These are phyloP conservation scores for Engraulis encrasicolus DNA, from an alignment of 2,113 vertebrate genomes.

Conservation along the genomic window DNA sequence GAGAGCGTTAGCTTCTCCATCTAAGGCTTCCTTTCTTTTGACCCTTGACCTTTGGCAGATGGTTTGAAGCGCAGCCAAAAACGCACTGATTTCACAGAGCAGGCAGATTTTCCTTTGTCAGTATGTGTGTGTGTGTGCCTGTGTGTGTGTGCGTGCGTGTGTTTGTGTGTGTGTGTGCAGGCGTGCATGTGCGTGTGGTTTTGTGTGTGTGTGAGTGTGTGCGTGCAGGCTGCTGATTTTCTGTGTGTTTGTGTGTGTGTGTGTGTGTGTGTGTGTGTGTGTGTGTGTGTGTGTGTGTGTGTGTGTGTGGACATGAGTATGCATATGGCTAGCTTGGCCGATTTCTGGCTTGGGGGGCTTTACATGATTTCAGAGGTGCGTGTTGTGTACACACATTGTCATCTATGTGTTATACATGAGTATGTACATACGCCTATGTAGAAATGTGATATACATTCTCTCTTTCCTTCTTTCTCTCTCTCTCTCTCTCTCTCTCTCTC, in stretches of 20 bases:
- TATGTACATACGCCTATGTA: too few relatives aligned
- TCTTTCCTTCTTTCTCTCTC: too few relatives aligned
- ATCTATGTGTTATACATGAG: not conserved
- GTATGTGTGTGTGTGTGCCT: conserved; percentile 42
- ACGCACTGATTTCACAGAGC: conserved; percentile 54
- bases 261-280: not conserved
- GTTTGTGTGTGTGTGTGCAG: not conserved
- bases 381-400: not conserved
- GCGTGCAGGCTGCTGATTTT: too few relatives aligned
- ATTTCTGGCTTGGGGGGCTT: not conserved
- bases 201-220: conserved; percentile 28
- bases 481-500: too few relatives aligned
- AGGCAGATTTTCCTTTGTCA: conserved; percentile 46
- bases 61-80: conserved; percentile 55
- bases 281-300: not conserved
- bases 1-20: conserved; percentile 24
- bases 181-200: not conserved
- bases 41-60: conserved; percentile 57
- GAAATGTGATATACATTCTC: too few relatives aligned
- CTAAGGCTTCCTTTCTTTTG: conserved; percentile 51
- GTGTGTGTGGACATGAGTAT: not conserved
- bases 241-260: conserved; percentile 8
- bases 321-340: not conserved
- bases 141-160: conserved; percentile 15
- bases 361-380: not conserved